These are phyloP conservation scores for Percopsis transmontana DNA, from an alignment of 2,113 vertebrate species.

Conservation along the genomic window DNA sequence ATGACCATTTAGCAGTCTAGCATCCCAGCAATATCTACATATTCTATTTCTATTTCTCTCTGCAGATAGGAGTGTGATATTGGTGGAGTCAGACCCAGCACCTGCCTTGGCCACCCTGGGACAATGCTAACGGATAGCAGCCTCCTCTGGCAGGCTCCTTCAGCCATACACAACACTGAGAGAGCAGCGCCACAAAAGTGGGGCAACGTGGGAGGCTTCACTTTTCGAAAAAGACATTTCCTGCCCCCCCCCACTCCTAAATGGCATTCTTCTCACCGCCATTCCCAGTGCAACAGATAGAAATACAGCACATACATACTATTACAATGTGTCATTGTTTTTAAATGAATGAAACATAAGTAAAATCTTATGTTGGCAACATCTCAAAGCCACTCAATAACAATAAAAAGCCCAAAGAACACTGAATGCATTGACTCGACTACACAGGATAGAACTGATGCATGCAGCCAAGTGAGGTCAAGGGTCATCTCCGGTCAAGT, in stretches of 20 bases:
- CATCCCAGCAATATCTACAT: background rate
- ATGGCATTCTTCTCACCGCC: conserved; percentile 58
- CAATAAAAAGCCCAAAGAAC: too few species aligned
- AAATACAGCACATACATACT: conserved; percentile 41
- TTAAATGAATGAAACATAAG: too few species aligned
- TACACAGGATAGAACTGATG: too few species aligned
- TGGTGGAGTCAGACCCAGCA: conserved; percentile 26
- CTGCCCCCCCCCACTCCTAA: conserved; percentile 58
- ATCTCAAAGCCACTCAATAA: too few species aligned
- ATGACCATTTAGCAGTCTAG: too few species aligned
- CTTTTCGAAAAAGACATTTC: conserved; percentile 59
- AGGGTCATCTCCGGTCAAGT: too few species aligned
- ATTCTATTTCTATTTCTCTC: conserved; percentile 14
- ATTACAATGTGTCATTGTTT: conserved; percentile 9
- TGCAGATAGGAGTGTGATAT: background rate
- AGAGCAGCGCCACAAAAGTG: conserved; percentile 55
- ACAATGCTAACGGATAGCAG: conserved; percentile 40
- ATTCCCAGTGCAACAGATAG: conserved; percentile 59
- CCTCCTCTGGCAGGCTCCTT: conserved; percentile 47
- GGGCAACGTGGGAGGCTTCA: conserved; percentile 68
- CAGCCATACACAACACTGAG: conserved; percentile 25
- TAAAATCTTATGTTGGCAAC: too few species aligned
- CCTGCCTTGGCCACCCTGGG: conserved; percentile 45
- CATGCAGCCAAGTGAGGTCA: too few species aligned
- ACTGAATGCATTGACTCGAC: too few species aligned